Conservation (phyloP, 2,797 vertebrate species). For the Leptoclinus maculatus region DNA sequence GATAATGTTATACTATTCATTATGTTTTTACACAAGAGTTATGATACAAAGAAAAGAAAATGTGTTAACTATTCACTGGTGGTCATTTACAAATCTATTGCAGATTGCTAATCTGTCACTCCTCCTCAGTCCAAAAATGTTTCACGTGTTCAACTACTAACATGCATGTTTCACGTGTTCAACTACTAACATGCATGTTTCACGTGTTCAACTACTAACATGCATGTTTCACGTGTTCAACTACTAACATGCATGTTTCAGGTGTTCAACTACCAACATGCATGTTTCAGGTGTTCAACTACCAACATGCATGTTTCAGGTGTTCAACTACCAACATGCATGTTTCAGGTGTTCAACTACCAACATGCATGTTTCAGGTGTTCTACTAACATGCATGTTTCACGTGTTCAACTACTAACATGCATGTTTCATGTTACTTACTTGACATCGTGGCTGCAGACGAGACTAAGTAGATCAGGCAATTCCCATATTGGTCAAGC, state of each 20-base stretch:
- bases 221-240: too few relatives aligned
- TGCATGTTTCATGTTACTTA: constrained; percentile 79
- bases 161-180: not conserved
- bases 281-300: not conserved
- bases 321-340: not conserved
- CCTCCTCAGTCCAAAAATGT: too few relatives aligned
- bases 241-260: too few relatives aligned
- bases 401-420: too few relatives aligned
- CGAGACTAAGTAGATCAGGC: constrained; percentile 54
- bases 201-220: too few relatives aligned
- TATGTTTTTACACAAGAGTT: not conserved
- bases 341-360: too few relatives aligned
- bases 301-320: not conserved
- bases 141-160: too few relatives aligned
- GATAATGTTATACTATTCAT: not conserved
- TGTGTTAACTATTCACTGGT: not conserved
- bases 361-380: too few relatives aligned
- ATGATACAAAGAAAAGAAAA: not conserved
- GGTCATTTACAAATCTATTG: not conserved
- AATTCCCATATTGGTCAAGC: constrained; percentile 47
- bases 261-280: too few relatives aligned
- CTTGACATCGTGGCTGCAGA: constrained; percentile 91
- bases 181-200: too few relatives aligned
- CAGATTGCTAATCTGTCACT: too few relatives aligned
- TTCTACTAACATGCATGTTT: too few relatives aligned